Base-by-base conservation (phyloP, 2,888 invertebrate species). In the Cerastoderma edule region DNA sequence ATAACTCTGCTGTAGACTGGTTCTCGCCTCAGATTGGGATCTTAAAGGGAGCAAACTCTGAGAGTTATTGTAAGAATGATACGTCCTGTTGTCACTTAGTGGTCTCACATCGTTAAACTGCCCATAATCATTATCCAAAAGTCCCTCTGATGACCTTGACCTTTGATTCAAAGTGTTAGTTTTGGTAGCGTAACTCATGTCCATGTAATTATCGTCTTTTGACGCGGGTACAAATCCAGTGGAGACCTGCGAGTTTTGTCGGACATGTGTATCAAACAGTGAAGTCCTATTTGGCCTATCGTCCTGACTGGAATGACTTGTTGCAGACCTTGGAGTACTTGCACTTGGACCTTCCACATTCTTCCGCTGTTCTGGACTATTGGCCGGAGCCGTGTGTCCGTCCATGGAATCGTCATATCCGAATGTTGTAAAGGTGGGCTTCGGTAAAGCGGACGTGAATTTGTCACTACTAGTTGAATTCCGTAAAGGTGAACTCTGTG, bases 381-480 rank as follows among this genome's bases (percentile, higher is more conserved):
- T 66, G 13, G 66, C 53, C 1, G 74, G 71, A 8, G 54, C 67
- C 24, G 27, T 30, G 24, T 63, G 54, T 48, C 72, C 48, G 48
- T 65, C 63, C 2, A 27, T 65, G 8, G 46, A 44, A 33, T 67
- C 68, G 39, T 83, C 83, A 70, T 86, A 86, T 0, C 86, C 86
- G 69, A 86, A 86, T 28, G 84, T 86, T 32, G 86, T 83, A 48
- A 86, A 86, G 32, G 86, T 84, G 65, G 86, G 86, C 44, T 78
- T 80, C 10, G 75, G 75, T 24, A 67, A 27, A 54, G 50, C 56
- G 6, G 76, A 32, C 27, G 57, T n/a, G 30, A 69, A 63, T n/a
- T 77, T 67, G 32, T 82, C 82, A 77, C 82, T 82, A 33, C 72
- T 74, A 4, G 63, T 76, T 28, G 82, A 77, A 39, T 65, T 77